These are phyloP conservation scores for Branchinecta lindahli DNA, from an alignment of 1,140 invertebrate species.

Conservation along the genomic window DNA sequence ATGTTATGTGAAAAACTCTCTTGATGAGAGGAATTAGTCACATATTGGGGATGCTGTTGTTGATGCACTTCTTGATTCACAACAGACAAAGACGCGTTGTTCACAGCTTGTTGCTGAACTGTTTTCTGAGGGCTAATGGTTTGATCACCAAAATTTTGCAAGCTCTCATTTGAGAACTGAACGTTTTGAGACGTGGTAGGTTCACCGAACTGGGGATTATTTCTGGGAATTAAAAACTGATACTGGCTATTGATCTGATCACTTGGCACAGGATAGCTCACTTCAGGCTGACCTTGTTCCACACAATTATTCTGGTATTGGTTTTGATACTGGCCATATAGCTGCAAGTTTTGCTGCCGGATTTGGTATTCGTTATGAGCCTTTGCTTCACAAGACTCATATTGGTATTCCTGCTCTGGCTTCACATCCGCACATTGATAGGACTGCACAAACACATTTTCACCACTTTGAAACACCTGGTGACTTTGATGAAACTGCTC, in stretches of 20 bases:
- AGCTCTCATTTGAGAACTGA: not conserved
- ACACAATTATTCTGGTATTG: not conserved
- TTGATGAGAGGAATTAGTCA: too few species aligned
- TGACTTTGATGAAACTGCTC: not conserved
- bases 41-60: too few species aligned
- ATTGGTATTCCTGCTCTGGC: not conserved
- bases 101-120: too few species aligned
- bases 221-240: not conserved
- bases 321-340: not conserved
- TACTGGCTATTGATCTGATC: not conserved
- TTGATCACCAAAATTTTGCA: not conserved
- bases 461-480: not conserved
- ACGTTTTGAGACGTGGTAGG: not conserved
- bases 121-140: too few species aligned
- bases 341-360: not conserved
- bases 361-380: not conserved
- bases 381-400: not conserved
- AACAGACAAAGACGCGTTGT: too few species aligned
- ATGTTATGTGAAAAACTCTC: too few species aligned
- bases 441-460: slow-evolving; percentile 8
- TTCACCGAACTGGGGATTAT: not conserved
- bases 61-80: too few species aligned
- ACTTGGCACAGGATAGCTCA: not conserved
- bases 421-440: not conserved
- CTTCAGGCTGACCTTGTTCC: not conserved